These are phyloP conservation scores for Hydroisotoma schaefferi DNA, from an alignment of 2,888 invertebrate genomes.

Conservation along the genomic window DNA sequence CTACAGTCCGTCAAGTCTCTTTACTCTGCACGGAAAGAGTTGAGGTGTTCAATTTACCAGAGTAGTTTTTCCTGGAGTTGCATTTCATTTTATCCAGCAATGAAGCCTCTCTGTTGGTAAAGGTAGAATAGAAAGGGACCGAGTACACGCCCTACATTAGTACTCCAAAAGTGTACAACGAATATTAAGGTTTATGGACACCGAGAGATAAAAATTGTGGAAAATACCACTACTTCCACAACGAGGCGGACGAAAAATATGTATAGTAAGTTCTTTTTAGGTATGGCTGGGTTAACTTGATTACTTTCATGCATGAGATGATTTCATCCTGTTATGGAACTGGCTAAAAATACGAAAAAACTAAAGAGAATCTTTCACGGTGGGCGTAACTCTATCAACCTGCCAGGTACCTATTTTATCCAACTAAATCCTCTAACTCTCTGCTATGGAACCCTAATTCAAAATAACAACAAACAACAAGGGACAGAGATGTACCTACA, in stretches of 20 bases:
- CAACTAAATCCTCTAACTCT: background rate
- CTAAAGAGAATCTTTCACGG: conserved; percentile 2
- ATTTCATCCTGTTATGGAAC: conserved; percentile 16
- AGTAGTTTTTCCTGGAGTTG: conserved; percentile 13
- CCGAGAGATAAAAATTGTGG: background rate
- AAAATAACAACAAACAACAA: conserved; percentile 7
- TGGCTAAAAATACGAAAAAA: too few species aligned
- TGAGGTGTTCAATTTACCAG: conserved; percentile 15
- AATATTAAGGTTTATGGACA: conserved; percentile 2
- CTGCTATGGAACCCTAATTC: conserved; percentile 1
- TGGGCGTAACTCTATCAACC: conserved; percentile 6
- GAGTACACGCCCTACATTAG: conserved; percentile 12
- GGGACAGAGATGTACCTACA: too few species aligned
- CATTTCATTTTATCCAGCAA: too few species aligned
- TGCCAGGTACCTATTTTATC: background rate
- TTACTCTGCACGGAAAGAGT: background rate
- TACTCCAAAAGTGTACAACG: conserved; percentile 8
- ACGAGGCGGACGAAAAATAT: background rate
- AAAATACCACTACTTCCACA: background rate
- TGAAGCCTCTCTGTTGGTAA: too few species aligned
- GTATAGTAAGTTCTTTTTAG: background rate
- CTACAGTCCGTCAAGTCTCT: background rate
- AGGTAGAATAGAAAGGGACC: too few species aligned
- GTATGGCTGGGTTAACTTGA: conserved; percentile 18
- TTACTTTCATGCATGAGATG: conserved; percentile 16